Percentiles rank a stretch among this genome's conserved stretches.
Conservation (phyloP, 2,888 invertebrate genomes). For the Caradrina kadenii region DNA sequence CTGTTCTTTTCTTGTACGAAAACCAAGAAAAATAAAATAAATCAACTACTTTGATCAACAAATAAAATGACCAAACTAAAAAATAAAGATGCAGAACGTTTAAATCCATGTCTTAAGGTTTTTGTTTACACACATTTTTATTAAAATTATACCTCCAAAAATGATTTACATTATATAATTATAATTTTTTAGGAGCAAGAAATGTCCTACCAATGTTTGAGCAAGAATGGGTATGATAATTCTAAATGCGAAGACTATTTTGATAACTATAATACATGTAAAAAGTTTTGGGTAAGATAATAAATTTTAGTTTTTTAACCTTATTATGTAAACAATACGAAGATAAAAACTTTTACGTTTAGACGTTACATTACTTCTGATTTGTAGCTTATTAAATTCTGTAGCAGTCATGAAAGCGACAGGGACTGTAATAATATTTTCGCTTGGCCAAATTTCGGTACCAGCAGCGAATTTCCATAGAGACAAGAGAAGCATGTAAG, state of each 20-base stretch:
- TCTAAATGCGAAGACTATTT: constrained; percentile 92
- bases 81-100: constrained; percentile 79
- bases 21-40: constrained; percentile 10
- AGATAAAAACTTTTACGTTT: background rate
- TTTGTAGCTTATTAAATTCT: background rate
- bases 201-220: constrained; percentile 93
- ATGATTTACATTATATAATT: constrained; percentile 59
- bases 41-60: background rate
- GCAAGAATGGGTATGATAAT: constrained; percentile 92
- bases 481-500: too few species aligned
- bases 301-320: too few species aligned
- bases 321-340: too few species aligned
- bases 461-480: too few species aligned
- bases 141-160: background rate
- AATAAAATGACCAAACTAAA: constrained; percentile 74
- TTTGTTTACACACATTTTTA: background rate
- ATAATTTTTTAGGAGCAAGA: constrained; percentile 92
- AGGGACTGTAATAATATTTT: too few species aligned
- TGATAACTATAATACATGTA: constrained; percentile 94
- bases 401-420: too few species aligned
- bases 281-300: constrained; percentile 94
- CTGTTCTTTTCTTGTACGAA: background rate
- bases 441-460: too few species aligned
- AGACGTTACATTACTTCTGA: constrained; percentile 2
- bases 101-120: constrained; percentile 86